Evolutionary conservation across 2,888 invertebrate species (phyloP), one percentile per base, ranked within the genome.

Genomic region (Drosophila formosana): DNA sequence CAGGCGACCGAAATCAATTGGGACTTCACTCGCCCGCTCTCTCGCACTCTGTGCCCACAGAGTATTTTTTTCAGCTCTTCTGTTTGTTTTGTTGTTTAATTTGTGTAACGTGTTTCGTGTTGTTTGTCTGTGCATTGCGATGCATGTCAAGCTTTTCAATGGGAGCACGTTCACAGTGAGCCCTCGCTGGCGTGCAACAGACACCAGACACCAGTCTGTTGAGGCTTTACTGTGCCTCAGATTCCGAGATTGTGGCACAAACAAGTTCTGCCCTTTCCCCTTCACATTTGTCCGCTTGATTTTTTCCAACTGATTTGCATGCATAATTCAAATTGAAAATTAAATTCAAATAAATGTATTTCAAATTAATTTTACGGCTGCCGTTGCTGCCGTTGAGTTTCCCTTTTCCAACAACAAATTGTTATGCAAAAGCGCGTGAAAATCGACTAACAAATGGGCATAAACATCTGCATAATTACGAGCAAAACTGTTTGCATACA

Each of bases 401-500:
- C 32, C 28, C 13, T 23, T 30, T 13, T 46, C n/a, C 46, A 13
- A 39, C 30, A 68, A 70, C 76, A 82, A 82, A 87, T 84, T 87
- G 79, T 76, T 74, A 84, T 84, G 85, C 85, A 84, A 71, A 84
- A 81, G 74, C 82, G 88, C 85, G 88, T 88, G 85, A 88, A 83
- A 83, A 83, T 79, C 76, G 71, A 85, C 88, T 72, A 77, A 62
- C 66, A 82, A 79, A 82, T 66, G 60, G 69, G 51, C 56, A 71
- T 60, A 78, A 72, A 69, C 66, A 80, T 73, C 70, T 73, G 89
- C 89, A 85, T 83, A 88, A 83, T 86, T 86, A 80, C 78, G 58
- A 69, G 61, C 66, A 74, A 70, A 79, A 79, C 72, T 53, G 74
- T 83, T 87, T 71, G 74, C 88, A 80, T 75, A 66, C 56, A 73